Evolutionary conservation across 2,888 invertebrate genomes (phyloP), one percentile per base, ranked within the genome.

Genomic region (Orgyia antiqua): DNA sequence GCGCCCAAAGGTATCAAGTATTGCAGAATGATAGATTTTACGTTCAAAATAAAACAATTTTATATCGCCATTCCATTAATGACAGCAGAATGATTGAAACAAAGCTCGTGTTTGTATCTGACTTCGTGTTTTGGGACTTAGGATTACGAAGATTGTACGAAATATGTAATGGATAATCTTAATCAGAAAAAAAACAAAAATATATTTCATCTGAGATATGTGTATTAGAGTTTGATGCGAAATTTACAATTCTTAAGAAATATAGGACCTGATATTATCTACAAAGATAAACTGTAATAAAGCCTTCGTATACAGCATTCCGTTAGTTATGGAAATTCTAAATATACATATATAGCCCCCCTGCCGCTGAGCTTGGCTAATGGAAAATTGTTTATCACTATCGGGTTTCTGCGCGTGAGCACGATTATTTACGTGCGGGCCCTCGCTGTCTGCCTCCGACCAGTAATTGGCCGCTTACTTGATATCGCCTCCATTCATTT

Each of bases 401-500:
- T 69, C 73, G 48, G 43, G 58, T 60, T 63, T 58, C 61, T 77
- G 79, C 78, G 79, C 77, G 68, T 69, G 77, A 71, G 69, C 71
- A 73, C 63, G 68, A 72, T 79, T 79, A 80, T 79, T 79, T 77
- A 78, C 66, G 68, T 64, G 68, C 68, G 58, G 65, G 63, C 65
- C 68, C 69, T 64, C 60, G 66, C 65, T 58, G 76, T 69, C 68
- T 70, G 59, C 53, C 64, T 66, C 50, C 54, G 55, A 53, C 53
- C 67, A 58, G 71, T 82, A 82, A 82, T 80, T 80, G 80, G 72
- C 69, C 73, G 72, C 70, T 73, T 74, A 76, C 74, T 71, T 69
- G 72, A 67, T 79, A 82, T 78, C 76, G 68, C 70, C 58, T 73
- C 77, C 80, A 82, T 80, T 80, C 77, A 84, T 82, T 75, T 74